phyloP scores from a whole-genome alignment of 2,797 vertebrate genomes.

The Enoplosus armatus region DNA sequence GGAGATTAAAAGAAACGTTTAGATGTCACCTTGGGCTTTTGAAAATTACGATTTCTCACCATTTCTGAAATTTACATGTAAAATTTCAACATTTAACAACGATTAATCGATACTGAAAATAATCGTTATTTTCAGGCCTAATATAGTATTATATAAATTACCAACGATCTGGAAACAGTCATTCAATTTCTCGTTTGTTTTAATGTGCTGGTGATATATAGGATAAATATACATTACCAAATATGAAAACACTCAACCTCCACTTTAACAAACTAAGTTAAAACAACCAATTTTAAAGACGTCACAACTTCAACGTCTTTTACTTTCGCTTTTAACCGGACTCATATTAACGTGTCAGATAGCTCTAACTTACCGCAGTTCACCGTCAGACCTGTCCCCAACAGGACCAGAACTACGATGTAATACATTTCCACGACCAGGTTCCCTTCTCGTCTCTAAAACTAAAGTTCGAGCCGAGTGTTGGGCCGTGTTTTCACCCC shows the following conservation, averaged over 20 bases:
- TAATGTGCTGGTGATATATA: too few species aligned
- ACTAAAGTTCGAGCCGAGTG: accelerated
- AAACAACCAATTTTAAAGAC: neutral
- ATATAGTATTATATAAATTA: neutral
- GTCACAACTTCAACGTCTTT: neutral
- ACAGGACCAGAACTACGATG: accelerated
- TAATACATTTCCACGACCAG: neutral
- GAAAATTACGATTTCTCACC: too few species aligned
- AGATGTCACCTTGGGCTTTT: too few species aligned
- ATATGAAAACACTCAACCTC: too few species aligned
- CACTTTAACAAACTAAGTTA: accelerated
- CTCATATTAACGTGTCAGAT: neutral
- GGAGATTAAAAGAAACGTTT: too few species aligned
- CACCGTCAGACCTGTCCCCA: constrained; percentile 6
- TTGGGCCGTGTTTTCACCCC: too few species aligned
- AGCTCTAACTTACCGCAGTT: constrained; percentile 37
- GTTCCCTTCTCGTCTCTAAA: accelerated
- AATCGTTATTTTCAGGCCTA: too few species aligned
- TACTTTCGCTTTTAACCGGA: constrained; percentile 29
- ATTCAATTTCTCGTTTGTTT: neutral
- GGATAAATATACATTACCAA: neutral
- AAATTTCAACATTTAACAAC: too few species aligned
- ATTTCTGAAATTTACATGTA: too few species aligned
- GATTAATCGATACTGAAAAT: too few species aligned
- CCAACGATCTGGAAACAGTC: too few species aligned